Evolutionary conservation across 2,888 invertebrate genomes (phyloP).

Genomic region (Drymonia ruficornis): DNA sequence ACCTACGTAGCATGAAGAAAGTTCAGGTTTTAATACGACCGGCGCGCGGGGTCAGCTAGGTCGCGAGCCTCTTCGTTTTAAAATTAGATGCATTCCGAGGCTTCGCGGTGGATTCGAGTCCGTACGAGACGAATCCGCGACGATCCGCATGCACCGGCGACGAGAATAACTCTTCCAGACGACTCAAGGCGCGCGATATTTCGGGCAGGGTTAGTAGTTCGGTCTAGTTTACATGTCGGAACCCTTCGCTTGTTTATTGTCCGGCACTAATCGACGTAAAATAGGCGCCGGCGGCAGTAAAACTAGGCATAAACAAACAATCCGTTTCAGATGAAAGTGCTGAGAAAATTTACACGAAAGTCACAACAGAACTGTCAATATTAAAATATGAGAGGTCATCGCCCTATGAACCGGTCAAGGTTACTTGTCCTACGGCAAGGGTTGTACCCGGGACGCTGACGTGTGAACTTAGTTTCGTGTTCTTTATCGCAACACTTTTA

Average conservation of each 20-base stretch:
- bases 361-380: slow-evolving; percentile 33
- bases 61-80: slow-evolving; percentile 83
- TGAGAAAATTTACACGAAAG: slow-evolving; percentile 34
- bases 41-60: slow-evolving; percentile 80
- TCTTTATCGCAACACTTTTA: slow-evolving; percentile 36
- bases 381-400: slow-evolving; percentile 57
- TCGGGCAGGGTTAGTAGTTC: slow-evolving; percentile 79
- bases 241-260: slow-evolving; percentile 54
- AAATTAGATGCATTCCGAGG: slow-evolving; percentile 84
- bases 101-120: slow-evolving; percentile 64
- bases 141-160: slow-evolving; percentile 59
- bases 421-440: slow-evolving; percentile 54
- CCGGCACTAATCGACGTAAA: slow-evolving; percentile 51
- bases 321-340: slow-evolving; percentile 37
- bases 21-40: slow-evolving; percentile 82
- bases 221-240: slow-evolving; percentile 60
- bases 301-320: slow-evolving; percentile 49
- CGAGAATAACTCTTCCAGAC: slow-evolving; percentile 75
- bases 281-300: slow-evolving; percentile 46
- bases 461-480: slow-evolving; percentile 53
- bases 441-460: slow-evolving; percentile 39
- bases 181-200: slow-evolving; percentile 70
- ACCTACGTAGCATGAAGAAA: slow-evolving; percentile 79
- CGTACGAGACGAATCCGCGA: slow-evolving; percentile 67
- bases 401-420: slow-evolving; percentile 72